Base-by-base conservation (phyloP, 2,797 vertebrate species). In the Staurois parvus region DNA sequence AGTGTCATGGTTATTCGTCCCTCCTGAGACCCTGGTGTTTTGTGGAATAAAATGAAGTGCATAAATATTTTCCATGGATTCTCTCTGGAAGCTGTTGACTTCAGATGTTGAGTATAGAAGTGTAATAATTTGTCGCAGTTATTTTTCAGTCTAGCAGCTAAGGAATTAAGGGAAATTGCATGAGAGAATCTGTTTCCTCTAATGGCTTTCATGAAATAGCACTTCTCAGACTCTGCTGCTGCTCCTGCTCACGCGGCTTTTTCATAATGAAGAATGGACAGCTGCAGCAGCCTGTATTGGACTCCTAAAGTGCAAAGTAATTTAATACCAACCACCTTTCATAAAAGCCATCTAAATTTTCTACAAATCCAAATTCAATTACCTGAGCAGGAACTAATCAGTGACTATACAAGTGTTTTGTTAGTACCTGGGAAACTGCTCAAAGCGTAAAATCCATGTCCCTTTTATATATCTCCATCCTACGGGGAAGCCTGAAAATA, bases 291-390 rank as follows among this genome's bases (percentile, higher is more conserved):
- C 79, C 88, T 85, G 85, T 45, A 74, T 64, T 86, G 85, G 88
- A 92, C 76, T 76, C 83, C 77, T 90, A 80, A 90, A 45, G 85
- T 89, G 92, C 88, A 87, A 88, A 92, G 87, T 81, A 90, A 93
- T 90, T 91, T 91, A 92, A 91, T 85, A 85, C 80, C 86, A 89
- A 87, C 85, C 72, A 88, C 70, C 79, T 74, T 88, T 91, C 86
- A 87, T 81, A 88, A 91, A 92, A 94, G 86, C 84, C 62, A 90
- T 91, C 88, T 89, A 86, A 89, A 91, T 90, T 90, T 91, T 85
- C 88, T 88, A 88, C 78, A 90, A 91, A 91, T 88, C 72, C 85
- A 90, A 91, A 91, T 89, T 90, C 90, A 92, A 90, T 93, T 91
- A 91, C 3, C 0, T 68, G 83, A 84, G 80, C 75, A 88, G 82